A percentile compares a stretch with the other conserved stretches of the same genome.
Conservation (phyloP, 2,113 vertebrate species). For the Paralichthys olivaceus region DNA sequence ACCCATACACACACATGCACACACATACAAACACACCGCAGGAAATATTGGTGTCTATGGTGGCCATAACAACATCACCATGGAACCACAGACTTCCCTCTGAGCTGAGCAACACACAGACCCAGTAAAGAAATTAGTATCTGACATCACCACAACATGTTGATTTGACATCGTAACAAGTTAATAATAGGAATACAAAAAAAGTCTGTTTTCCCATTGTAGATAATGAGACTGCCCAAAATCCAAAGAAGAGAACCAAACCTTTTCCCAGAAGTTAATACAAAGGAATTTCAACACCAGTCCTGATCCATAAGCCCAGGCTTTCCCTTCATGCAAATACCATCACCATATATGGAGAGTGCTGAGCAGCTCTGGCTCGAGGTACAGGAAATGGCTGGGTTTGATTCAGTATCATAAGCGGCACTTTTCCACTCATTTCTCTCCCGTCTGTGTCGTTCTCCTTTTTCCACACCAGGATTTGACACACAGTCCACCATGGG, state of each 20-base stretch:
- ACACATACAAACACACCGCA: slow-evolving; percentile 5
- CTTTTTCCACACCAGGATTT: slow-evolving; percentile 56
- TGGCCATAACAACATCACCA: slow-evolving; percentile 70
- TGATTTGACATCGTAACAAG: neutral
- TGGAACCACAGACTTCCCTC: slow-evolving; percentile 50
- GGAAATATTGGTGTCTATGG: slow-evolving; percentile 33
- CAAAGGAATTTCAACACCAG: slow-evolving; percentile 76
- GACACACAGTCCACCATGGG: slow-evolving; percentile 59
- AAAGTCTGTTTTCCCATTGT: neutral
- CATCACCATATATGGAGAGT: slow-evolving; percentile 86
- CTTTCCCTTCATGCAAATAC: slow-evolving; percentile 86
- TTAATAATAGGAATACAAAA: neutral
- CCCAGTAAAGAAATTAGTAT: slow-evolving; percentile 10
- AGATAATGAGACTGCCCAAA: slow-evolving; percentile 15
- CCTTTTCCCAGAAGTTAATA: slow-evolving; percentile 66
- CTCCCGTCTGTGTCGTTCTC: slow-evolving; percentile 52
- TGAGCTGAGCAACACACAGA: slow-evolving; percentile 35
- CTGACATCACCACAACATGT: slow-evolving; percentile 8
- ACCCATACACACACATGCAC: neutral
- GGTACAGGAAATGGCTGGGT: slow-evolving; percentile 85
- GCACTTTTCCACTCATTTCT: slow-evolving; percentile 74
- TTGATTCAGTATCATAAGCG: slow-evolving; percentile 83
- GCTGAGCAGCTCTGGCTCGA: slow-evolving; percentile 71
- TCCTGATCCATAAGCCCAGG: slow-evolving; percentile 77
- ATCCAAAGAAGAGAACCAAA: slow-evolving; percentile 44